Base-by-base conservation (phyloP, 2,113 vertebrate genomes). In the Brachirus orientalis region DNA sequence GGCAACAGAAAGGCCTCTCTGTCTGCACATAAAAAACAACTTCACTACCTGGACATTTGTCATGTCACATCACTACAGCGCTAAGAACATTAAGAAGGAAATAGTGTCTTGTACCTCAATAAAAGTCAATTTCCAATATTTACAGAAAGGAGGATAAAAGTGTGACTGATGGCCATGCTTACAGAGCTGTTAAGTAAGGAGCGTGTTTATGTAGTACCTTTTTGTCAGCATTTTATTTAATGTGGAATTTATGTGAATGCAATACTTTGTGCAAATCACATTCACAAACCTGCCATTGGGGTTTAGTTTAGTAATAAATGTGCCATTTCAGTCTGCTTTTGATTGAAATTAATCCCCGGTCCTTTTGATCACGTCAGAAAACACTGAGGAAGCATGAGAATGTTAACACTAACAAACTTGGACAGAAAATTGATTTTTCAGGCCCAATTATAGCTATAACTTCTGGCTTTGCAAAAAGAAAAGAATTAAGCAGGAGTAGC, bases 391-490 rank as follows among this genome's bases (percentile, higher is more conserved):
- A n/a, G n/a, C n/a, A n/a, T 69, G 69, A 77, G 78, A 75, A 72
- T 80, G 68, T 83, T 50, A 13, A 79, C 79, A 33, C 75, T 92
- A 86, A 93, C 82, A 82, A 83, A 86, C 62, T 72, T 62, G 60
- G 86, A 83, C 88, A 84, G 78, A 72, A 35, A 73, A 86, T 62
- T 43, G 80, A 81, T 90, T 88, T 79, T 67, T 38, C 16, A 36
- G 47, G 51, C 72, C 89, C 89, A 92, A 92, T 92, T 92, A 92
- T 66, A 75, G 79, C 58, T n/a, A n/a, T n/a, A 78, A 81, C 66
- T 71, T 60, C 44, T 22, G 80, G 82, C 85, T 83, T 63, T 55
- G 53, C 36, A 19, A 84, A 73, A 83, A 61, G 82, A 81, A 86
- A 82, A 28, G 28, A 28, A 75, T 69, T 67, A 74, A 75, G 73